Evolutionary conservation across 2,113 vertebrate species (phyloP).

Genomic region (Ageneiosus marmoratus): DNA sequence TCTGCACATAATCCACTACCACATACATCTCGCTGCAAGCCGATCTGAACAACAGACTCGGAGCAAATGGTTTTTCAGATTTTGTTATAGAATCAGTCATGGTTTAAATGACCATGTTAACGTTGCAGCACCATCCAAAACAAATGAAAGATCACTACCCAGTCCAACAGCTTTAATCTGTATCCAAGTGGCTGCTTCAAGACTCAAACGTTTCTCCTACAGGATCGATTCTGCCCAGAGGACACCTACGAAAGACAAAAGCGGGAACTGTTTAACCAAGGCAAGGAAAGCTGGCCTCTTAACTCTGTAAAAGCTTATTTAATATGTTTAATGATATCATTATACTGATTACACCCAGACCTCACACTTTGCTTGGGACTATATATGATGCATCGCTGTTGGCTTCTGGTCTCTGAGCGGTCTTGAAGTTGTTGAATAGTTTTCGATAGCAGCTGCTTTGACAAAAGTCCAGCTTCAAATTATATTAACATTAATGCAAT

Average conservation of each 20-base stretch:
- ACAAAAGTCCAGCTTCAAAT: too few relatives aligned
- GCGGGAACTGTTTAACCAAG: background rate
- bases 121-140: background rate
- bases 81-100: background rate
- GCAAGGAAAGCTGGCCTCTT: background rate
- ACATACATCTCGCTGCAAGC: background rate
- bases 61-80: background rate
- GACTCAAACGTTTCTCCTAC: background rate
- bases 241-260: background rate
- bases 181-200: constrained; percentile 1
- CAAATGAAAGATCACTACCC: background rate
- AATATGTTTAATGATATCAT: background rate
- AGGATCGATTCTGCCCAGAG: too few relatives aligned
- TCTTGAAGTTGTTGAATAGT: background rate
- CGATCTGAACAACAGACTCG: background rate
- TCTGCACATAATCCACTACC: background rate
- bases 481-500: background rate
- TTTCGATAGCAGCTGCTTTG: background rate
- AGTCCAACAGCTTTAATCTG: background rate
- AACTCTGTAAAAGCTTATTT: background rate
- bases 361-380: background rate
- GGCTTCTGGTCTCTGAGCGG: background rate
- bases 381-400: background rate
- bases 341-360: background rate
- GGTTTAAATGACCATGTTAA: background rate